Base-by-base conservation (phyloP, 2,888 invertebrate genomes). In the Alcis repandata region DNA sequence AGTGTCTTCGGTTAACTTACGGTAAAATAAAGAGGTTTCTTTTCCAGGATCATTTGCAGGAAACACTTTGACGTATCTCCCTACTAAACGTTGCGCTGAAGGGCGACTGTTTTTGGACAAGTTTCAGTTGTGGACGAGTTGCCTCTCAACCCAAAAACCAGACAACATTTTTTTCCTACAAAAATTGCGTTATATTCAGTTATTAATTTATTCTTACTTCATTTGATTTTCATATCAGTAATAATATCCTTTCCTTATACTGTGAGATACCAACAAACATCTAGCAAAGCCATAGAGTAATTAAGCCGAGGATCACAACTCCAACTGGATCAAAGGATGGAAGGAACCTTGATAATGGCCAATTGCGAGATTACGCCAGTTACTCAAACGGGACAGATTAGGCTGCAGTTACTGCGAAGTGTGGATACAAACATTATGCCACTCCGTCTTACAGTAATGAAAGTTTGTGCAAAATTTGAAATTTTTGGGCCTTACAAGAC, bases 291-390 rank as follows among this genome's bases (percentile, higher is more conserved):
- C 19, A 36, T 64, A 36, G 27, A 59, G 43, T 43, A 56, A 59
- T 63, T 63, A 59, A 48, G 59, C 22, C 22, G 9, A 53, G 40
- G 45, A 60, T 51, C 43, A 32, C 46, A 60, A 51, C 45, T 65
- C 27, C 22, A 69, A 67, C 74, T 72, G 60, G 60, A 60, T 65
- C 65, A 65, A 65, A 65, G 65, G 65, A 60, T 60, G 56, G 38
- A 56, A 45, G 73, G 69, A 68, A 63, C 74, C 69, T 73, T 76
- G 80, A 82, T 80, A 80, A 80, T 69, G 72, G 77, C 75, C 77
- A 77, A 80, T 80, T 75, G 70, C 69, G 69, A 79, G 82, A 82
- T 69, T 79, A 79, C 76, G 58, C 70, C 71, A 73, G 73, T 77
- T 75, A 76, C 73, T 76, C 74, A 57, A 67, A 70, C 52, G 33